Conservation (phyloP, 1,140 invertebrate genomes). For the Sycophila sp. region DNA sequence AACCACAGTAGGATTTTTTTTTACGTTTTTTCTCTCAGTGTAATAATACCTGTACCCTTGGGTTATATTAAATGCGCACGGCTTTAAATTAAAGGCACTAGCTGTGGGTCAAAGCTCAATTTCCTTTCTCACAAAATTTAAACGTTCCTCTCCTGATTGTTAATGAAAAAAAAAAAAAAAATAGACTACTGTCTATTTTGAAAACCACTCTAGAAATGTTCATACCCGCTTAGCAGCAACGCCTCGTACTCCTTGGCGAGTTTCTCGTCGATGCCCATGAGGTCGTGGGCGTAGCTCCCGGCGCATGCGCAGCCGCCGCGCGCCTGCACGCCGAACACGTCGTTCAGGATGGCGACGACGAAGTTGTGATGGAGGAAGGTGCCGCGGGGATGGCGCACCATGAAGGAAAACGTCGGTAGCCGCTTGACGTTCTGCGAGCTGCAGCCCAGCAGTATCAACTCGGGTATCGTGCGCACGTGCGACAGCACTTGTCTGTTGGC, state of each 20-base stretch:
- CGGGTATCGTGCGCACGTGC: slow-evolving; percentile 78
- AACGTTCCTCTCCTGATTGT: too few species aligned
- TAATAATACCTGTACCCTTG: too few species aligned
- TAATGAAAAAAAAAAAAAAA: too few species aligned
- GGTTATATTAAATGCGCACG: neutral
- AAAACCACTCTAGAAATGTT: too few species aligned
- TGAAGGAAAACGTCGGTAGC: slow-evolving; percentile 86
- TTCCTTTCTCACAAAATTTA: too few species aligned
- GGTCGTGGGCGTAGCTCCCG: slow-evolving; percentile 85
- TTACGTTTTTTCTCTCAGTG: too few species aligned
- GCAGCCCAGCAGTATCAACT: slow-evolving; percentile 84
- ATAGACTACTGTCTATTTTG: too few species aligned
- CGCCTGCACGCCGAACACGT: slow-evolving; percentile 92
- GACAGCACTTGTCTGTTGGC: slow-evolving; percentile 75
- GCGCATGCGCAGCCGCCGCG: slow-evolving; percentile 87
- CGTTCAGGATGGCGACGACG: slow-evolving; percentile 87
- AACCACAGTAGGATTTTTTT: too few species aligned
- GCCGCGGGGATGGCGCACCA: slow-evolving; percentile 82
- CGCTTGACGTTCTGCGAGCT: slow-evolving; percentile 71
- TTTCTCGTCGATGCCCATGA: slow-evolving; percentile 83
- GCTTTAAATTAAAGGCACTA: too few species aligned
- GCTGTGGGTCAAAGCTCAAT: too few species aligned
- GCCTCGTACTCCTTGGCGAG: slow-evolving; percentile 82
- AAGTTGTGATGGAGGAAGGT: slow-evolving; percentile 92
- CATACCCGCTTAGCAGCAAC: slow-evolving; percentile 77